Percentiles rank a stretch among this genome's conserved stretches.
phyloP scores from a whole-genome alignment of 2,797 vertebrate genomes.

The Characodon lateralis region DNA sequence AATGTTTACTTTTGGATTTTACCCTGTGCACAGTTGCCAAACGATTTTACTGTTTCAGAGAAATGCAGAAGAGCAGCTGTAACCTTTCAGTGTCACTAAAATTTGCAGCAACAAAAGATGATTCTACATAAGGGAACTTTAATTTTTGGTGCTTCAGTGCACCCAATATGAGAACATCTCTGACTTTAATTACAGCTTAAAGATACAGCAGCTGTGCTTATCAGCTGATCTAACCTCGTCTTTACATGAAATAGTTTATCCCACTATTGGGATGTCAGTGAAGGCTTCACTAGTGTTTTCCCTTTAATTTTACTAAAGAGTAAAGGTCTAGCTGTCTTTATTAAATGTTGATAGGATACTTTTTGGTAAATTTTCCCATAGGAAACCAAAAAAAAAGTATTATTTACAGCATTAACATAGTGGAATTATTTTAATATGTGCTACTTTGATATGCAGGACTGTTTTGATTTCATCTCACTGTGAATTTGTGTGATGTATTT shows the following conservation, averaged over 20 bases:
- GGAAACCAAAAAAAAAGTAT: neutral
- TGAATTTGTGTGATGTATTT: neutral
- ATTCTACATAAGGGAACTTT: neutral
- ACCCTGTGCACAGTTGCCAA: constrained; percentile 25
- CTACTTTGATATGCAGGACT: no score
- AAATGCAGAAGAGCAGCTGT: constrained; percentile 35
- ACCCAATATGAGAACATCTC: neutral
- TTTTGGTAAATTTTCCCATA: neutral
- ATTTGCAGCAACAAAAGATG: constrained; percentile 14
- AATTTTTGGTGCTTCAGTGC: neutral
- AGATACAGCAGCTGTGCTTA: neutral
- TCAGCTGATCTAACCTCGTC: neutral
- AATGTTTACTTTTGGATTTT: constrained; percentile 50
- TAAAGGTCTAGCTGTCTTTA: neutral
- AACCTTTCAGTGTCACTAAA: constrained; percentile 23
- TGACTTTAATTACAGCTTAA: neutral
- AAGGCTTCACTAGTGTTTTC: neutral
- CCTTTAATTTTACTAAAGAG: neutral
- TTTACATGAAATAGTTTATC: neutral
- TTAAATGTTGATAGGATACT: neutral
- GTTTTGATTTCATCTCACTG: neutral
- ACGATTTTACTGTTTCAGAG: constrained; percentile 16
- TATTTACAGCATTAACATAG: neutral
- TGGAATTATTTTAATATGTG: neutral
- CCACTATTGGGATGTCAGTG: neutral